Conservation (phyloP, 2,113 vertebrate species). For the Sitta europaea region DNA sequence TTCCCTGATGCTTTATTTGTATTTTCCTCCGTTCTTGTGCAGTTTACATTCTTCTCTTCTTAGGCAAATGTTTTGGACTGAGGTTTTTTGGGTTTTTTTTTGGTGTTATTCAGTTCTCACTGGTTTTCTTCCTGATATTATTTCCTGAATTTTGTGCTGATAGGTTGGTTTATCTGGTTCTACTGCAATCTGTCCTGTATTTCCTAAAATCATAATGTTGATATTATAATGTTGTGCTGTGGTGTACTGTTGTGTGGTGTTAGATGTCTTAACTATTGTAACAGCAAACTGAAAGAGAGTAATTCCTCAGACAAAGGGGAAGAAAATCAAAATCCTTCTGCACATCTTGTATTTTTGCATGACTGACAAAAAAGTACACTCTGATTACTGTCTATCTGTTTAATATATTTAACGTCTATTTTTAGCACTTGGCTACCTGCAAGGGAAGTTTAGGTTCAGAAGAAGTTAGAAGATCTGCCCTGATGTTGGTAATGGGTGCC, state of each 20-base stretch:
- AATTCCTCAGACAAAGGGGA: background rate
- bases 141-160: background rate
- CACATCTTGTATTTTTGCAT: background rate
- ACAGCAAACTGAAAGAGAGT: background rate
- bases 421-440: constrained; percentile 72
- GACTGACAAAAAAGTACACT: background rate
- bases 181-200: background rate
- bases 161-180: background rate
- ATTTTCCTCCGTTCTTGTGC: background rate
- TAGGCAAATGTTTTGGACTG: background rate
- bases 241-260: background rate
- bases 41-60: background rate
- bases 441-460: constrained; percentile 78
- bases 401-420: background rate
- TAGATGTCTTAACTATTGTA: background rate
- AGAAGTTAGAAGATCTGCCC: constrained; percentile 77
- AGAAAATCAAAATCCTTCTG: background rate
- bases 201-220: background rate
- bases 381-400: background rate
- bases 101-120: background rate
- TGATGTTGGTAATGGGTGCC: constrained; percentile 80
- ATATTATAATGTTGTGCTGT: background rate
- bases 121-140: background rate
- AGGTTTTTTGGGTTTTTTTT: background rate
- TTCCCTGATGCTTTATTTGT: background rate